These are phyloP conservation scores for Himalopsyche japonica DNA, from an alignment of 2,888 invertebrate genomes.

Conservation along the genomic window DNA sequence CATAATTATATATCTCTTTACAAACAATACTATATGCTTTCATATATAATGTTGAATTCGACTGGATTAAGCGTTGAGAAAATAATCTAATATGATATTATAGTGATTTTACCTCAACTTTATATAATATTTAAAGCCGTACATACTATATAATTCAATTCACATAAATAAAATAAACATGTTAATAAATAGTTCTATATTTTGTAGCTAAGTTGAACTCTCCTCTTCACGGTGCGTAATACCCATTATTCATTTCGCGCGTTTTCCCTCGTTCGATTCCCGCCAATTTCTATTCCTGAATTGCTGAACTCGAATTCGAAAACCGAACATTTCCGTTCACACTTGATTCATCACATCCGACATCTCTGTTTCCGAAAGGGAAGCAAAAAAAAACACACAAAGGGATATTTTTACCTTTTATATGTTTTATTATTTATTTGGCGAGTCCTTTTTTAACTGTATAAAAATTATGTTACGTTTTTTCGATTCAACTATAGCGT, in stretches of 20 bases:
- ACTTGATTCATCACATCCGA: constrained; percentile 1
- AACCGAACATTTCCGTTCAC: not conserved
- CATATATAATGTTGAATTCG: too few relatives aligned
- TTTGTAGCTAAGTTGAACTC: not conserved
- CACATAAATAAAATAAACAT: too few relatives aligned
- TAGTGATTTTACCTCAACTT: too few relatives aligned
- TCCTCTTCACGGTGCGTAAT: not conserved
- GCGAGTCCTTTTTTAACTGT: not conserved
- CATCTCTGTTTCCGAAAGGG: not conserved
- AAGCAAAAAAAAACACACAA: not conserved
- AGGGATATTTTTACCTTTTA: not conserved
- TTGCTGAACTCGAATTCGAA: not conserved
- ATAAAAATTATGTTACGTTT: not conserved
- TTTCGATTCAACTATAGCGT: too few relatives aligned
- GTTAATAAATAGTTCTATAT: too few relatives aligned
- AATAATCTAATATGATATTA: too few relatives aligned
- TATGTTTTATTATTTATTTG: too few relatives aligned
- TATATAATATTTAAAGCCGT: too few relatives aligned
- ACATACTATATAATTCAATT: too few relatives aligned
- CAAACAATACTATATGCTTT: too few relatives aligned
- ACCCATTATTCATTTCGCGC: not conserved
- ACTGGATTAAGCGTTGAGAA: too few relatives aligned
- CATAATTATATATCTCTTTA: too few relatives aligned
- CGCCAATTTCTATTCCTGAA: not conserved
- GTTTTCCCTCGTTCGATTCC: not conserved